A percentile compares a stretch with the other conserved stretches of the same genome.
Conservation (phyloP, 2,888 invertebrate genomes). For the Drosophila dives region DNA sequence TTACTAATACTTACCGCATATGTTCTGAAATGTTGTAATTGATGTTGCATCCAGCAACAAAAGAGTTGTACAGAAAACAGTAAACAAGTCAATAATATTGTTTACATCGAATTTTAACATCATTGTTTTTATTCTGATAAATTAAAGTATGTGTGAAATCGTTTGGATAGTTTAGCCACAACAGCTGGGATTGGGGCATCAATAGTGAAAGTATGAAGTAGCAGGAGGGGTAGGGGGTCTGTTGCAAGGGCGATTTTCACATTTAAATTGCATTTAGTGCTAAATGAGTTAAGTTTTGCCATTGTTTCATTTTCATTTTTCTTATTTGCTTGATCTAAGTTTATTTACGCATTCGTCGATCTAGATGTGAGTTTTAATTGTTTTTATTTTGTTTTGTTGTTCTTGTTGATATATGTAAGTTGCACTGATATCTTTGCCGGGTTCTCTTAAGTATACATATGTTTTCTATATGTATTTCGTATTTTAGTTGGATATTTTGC, state of each 20-base stretch:
- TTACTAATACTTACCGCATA: not conserved
- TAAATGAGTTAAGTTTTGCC: conserved; percentile 64
- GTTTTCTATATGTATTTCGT: conserved; percentile 12
- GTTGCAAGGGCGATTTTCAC: conserved; percentile 41
- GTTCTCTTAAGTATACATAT: conserved; percentile 37
- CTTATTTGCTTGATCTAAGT: conserved; percentile 42
- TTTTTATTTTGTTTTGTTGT: conserved; percentile 30
- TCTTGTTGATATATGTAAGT: conserved; percentile 66
- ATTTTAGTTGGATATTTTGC: conserved; percentile 41
- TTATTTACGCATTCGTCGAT: conserved; percentile 36
- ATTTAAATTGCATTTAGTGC: conserved; percentile 73
- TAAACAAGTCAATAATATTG: conserved; percentile 28
- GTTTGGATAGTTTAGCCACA: conserved; percentile 17
- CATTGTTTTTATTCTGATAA: conserved; percentile 67
- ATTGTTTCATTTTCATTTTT: conserved; percentile 27
- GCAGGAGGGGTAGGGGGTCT: conserved; percentile 6
- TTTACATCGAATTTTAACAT: conserved; percentile 75
- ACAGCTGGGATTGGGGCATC: conserved; percentile 25
- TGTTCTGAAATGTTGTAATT: not conserved
- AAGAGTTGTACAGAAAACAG: conserved; percentile 1
- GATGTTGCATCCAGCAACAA: not conserved
- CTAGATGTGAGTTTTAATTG: conserved; percentile 38
- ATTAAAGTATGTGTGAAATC: conserved; percentile 52
- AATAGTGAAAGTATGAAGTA: not conserved
- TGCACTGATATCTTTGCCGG: conserved; percentile 67